Base-by-base conservation (phyloP, 2,888 invertebrate species). In the Coelinius sp. region DNA sequence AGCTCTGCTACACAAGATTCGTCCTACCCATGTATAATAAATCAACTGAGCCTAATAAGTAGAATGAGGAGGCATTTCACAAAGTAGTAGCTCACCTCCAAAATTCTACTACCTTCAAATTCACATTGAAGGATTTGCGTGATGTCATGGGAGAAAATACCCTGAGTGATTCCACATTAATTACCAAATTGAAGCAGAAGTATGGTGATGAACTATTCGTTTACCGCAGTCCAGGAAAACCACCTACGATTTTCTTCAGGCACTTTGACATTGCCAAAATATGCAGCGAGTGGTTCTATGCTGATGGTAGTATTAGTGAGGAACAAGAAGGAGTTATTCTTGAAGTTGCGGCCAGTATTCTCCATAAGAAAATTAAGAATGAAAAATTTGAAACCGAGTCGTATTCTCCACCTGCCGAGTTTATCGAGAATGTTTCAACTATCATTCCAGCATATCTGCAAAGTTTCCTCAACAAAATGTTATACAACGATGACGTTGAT, bases 401-500 rank as follows among this genome's bases (percentile, higher is more conserved):
- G 3, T 65, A 65, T 65, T 17, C 46, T 17, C 20, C 31, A 49
- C 49, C 65, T 6, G 12, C 27, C 10, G 56, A 74, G 22, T 66
- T 74, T 56, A 20, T 71, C 4, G 41, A 65, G 7, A 53, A n/a
- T 56, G 56, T 68, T n/a, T 27, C 35, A 1, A 59, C 64, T 41
- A 59, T 53, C 46, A 64, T 71, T 24, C 68, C 64, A n/a, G 8
- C 17, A 3, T 17, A 17, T 22, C 14, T 74, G n/a, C 46, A 25
- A 12, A 46, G 14, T 68, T 74, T 74, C 64, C 68, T 71, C n/a
- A 44, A 25, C 22, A 17, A 52, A 17, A 24, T 62, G 35, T 49
- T 68, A 24, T 63, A 56, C 35, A 2, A 17, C 1, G 53, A 46
- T 44, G 52, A 71, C 1, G 6, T 4, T 4, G 20, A 27, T 2